These are phyloP conservation scores for Capricornis sumatraensis DNA, from an alignment of 2,113 vertebrate genomes.

Conservation along the genomic window DNA sequence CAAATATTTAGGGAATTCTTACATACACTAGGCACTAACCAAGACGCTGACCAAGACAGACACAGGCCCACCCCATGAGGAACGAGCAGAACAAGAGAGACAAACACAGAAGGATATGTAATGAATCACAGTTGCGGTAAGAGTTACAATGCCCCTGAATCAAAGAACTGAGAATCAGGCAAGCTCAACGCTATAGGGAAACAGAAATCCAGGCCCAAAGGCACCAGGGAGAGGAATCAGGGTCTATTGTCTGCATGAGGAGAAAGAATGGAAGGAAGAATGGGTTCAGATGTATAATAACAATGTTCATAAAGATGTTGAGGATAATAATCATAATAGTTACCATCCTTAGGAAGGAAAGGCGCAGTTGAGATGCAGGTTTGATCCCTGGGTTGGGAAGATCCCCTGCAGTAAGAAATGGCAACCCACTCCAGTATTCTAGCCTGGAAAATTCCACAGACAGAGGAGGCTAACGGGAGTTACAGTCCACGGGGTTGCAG, in stretches of 20 bases:
- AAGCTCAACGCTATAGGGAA: background rate
- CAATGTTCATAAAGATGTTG: background rate
- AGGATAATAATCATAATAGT: background rate
- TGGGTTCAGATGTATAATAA: background rate
- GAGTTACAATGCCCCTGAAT: background rate
- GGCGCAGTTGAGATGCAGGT: background rate
- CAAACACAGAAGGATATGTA: background rate
- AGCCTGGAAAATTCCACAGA: background rate
- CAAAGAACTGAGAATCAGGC: background rate
- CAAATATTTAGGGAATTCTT: background rate
- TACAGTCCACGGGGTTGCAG: background rate
- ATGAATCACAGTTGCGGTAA: background rate
- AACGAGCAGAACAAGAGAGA: background rate
- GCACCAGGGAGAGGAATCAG: background rate
- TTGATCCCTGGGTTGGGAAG: background rate
- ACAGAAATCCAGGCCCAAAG: background rate
- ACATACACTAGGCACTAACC: background rate
- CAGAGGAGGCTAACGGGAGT: background rate
- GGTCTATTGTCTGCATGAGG: background rate
- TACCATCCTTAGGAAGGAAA: background rate
- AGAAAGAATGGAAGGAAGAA: background rate
- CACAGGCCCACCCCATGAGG: background rate
- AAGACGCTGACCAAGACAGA: background rate
- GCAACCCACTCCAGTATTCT: background rate
- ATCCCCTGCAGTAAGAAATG: background rate